A percentile compares a stretch with the other conserved stretches of the same genome.
Conservation (phyloP, 1,140 invertebrate genomes). For the Aphelenchoides fujianensis region DNA sequence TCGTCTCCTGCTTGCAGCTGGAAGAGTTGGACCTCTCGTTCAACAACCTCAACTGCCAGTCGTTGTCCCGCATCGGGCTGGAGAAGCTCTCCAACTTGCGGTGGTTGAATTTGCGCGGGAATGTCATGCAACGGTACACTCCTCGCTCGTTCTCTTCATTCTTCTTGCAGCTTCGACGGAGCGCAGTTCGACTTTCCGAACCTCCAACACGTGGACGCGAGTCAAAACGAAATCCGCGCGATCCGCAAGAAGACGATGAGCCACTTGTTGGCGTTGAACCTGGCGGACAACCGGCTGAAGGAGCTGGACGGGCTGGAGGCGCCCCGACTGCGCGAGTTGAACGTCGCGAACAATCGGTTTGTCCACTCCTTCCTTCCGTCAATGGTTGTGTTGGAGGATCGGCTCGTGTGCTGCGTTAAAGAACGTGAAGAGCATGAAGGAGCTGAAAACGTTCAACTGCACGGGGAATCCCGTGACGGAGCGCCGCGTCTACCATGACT, state of each 20-base stretch:
- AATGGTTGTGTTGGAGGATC: constrained; percentile 38
- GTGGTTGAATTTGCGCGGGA: constrained; percentile 29
- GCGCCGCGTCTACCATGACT: constrained; percentile 36
- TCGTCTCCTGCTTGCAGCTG: too few species aligned
- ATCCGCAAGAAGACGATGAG: constrained; percentile 34
- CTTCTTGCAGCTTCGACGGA: constrained; percentile 32
- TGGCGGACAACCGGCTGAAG: constrained; percentile 37
- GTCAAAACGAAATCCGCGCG: constrained; percentile 33
- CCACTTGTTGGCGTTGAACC: constrained; percentile 24
- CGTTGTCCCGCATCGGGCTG: constrained; percentile 24
- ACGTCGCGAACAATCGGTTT: constrained; percentile 39
- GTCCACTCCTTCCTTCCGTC: too few species aligned
- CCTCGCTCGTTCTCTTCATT: background rate
- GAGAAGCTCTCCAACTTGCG: constrained; percentile 20
- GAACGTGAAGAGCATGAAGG: constrained; percentile 23
- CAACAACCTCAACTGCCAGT: constrained; percentile 36
- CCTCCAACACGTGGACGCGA: constrained; percentile 33
- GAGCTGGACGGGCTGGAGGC: constrained; percentile 30
- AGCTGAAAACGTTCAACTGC: constrained; percentile 33
- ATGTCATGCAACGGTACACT: constrained; percentile 25
- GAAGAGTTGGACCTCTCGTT: constrained; percentile 29
- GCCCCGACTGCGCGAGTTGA: constrained; percentile 12
- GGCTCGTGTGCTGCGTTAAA: constrained; percentile 38
- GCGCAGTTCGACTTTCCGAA: constrained; percentile 25
- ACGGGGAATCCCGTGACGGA: constrained; percentile 39